These are phyloP conservation scores for Lampris incognitus DNA, from an alignment of 2,113 vertebrate genomes.

Conservation along the genomic window DNA sequence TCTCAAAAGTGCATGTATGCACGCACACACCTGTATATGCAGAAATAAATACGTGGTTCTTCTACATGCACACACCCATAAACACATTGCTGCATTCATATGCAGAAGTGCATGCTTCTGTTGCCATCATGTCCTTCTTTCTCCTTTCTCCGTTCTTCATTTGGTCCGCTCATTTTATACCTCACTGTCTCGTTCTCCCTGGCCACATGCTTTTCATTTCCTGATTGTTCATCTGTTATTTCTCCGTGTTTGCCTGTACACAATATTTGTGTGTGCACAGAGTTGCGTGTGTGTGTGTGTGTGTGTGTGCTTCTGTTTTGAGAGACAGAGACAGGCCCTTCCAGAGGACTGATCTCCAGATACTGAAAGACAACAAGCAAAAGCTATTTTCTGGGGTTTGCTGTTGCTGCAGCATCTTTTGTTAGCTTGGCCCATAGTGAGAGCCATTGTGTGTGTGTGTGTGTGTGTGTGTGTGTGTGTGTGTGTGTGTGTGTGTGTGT, in stretches of 20 bases:
- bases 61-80: too few species aligned
- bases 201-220: conserved; percentile 60
- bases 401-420: conserved; percentile 66
- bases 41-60: too few species aligned
- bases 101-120: not conserved
- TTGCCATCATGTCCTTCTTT: not conserved
- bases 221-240: conserved; percentile 52
- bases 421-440: conserved; percentile 51
- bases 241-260: conserved; percentile 20
- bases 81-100: not conserved
- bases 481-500: not conserved
- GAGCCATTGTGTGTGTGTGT: conserved; percentile 44
- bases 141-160: not conserved
- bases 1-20: not conserved
- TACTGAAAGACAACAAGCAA: conserved; percentile 69
- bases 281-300: conserved; percentile 2
- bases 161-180: not conserved
- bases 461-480: conserved; percentile 16
- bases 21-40: not conserved
- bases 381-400: conserved; percentile 67
- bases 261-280: not conserved
- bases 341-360: conserved; percentile 67
- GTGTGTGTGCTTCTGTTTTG: conserved; percentile 47
- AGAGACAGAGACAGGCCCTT: conserved; percentile 56
- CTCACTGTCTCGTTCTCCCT: conserved; percentile 47